Evolutionary conservation across 2,888 invertebrate genomes (phyloP), one percentile per base, ranked within the genome.

Genomic region (Spisula solida): DNA sequence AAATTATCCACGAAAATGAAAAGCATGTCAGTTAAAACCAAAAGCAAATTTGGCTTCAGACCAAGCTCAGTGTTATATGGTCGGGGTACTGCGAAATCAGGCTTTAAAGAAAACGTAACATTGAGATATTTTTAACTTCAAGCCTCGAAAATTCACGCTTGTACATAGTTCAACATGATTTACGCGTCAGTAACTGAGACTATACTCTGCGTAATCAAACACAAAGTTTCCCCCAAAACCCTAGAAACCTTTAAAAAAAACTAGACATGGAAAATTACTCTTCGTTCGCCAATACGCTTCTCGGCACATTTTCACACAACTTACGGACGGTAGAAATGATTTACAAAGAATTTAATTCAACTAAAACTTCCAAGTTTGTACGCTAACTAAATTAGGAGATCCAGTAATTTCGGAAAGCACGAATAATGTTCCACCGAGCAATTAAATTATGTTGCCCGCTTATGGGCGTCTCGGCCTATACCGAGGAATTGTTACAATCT

Each of bases 341-440:
- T 91, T 91, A 91, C 86, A 84, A 51, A 60, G 79, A 82, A 86
- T 85, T 86, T 91, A 89, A 89, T 89, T 91, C 83, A 88, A 89
- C 87, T 91, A 89, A 91, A 89, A 87, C 86, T 81, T 88, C 87
- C 70, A 85, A 88, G 85, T 86, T 89, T 88, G 75, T 29, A 60
- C 78, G 60, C 82, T 89, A 89, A 91, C 87, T 80, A 18, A 88
- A 91, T 91, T 91, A 91, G 20, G 31, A 25, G 51, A 78, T 55
- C 51, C 31, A 79, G 85, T 85, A 56, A 78, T 78, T 85, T 78
- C 78, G 10, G 55, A 78, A 55, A 41, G 31, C 20, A 51, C 79
- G 79, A 51, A 75, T 75, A 75, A 75, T 75, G 75, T 75, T 75
- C 75, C 34, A 75, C 75, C 6, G 31, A 31, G 75, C 75, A 85